Evolutionary conservation across 1,140 invertebrate species (phyloP), one percentile per base, ranked within the genome.

Genomic region (Dendrolimus punctatus): DNA sequence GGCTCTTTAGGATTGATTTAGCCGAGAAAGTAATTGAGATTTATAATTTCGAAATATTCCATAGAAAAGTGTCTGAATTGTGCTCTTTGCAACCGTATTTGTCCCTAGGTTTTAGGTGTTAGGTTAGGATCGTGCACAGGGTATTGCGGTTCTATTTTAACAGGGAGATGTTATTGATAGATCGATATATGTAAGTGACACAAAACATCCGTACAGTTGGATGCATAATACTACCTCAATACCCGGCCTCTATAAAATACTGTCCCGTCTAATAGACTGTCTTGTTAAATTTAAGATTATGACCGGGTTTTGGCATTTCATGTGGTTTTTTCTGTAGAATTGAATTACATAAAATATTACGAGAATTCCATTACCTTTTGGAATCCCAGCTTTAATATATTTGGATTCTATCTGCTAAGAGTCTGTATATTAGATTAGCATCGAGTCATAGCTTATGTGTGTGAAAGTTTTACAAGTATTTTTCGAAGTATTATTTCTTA

Each of bases 61-160:
- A 49, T n/a, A 9, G 36, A 38, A 71, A 77, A 77, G 66, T 71
- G 58, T 66, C 68, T 60, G 65, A 55, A 58, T 73, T 81, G 81
- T 76, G 60, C 75, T 70, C 75, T 82, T 81, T 81, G 80, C 80
- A 76, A 83, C 76, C 64, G 66, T 78, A 73, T 69, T 71, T 83
- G 80, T 82, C 79, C 78, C 76, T 85, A 83, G 80, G 68, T 73
- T 66, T 73, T 83, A 85, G 73, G 74, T 76, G 61, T 74, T 85
- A 85, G 82, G 73, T 76, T 82, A 85, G 71, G 76, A 53, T 80
- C 68, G 76, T 83, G 68, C 78, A 85, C 82, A 85, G 82, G 82
- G 82, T 85, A 85, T 85, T 85, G 82, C 78, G 82, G 82, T 83
- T 80, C 79, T 83, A 85, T 85, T 80, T 83, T 78, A 76, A 57